Percentiles rank a stretch among this genome's conserved stretches.
Evolutionary conservation across 2,797 vertebrate genomes (phyloP).

Genomic region (Trachurus trachurus): DNA sequence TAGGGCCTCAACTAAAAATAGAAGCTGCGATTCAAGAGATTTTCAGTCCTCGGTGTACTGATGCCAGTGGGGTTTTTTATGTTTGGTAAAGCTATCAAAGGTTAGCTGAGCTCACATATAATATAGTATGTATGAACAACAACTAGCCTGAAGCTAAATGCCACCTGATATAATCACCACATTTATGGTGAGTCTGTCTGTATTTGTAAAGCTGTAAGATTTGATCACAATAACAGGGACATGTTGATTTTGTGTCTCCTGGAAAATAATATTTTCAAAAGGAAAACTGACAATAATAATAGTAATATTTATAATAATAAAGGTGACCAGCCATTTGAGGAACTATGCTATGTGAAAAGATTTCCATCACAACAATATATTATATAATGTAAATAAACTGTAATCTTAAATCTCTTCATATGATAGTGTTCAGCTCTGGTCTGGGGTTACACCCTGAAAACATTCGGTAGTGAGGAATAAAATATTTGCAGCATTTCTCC

Average conservation of each 20-base stretch:
- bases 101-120: not conserved
- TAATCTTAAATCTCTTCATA: not conserved
- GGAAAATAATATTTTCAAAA: not conserved
- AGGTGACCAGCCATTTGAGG: not conserved
- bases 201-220: not conserved
- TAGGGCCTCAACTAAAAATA: constrained; percentile 36
- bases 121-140: not conserved
- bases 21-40: constrained; percentile 9
- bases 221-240: not conserved
- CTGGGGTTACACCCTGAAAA: constrained; percentile 8
- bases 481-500: constrained; percentile 30
- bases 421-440: not conserved
- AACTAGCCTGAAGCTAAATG: constrained; percentile 18
- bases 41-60: constrained; percentile 26
- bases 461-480: constrained; percentile 13
- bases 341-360: not conserved
- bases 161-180: constrained; percentile 6
- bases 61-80: constrained; percentile 18
- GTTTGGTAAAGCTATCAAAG: constrained; percentile 17
- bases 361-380: not conserved
- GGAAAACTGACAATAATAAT: not conserved
- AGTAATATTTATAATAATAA: too few species aligned
- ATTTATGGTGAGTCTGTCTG: not conserved
- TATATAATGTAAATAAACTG: not conserved
- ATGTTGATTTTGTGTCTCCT: not conserved